phyloP scores from a whole-genome alignment of 1,140 invertebrate species.

The Ganaspis sp. region DNA sequence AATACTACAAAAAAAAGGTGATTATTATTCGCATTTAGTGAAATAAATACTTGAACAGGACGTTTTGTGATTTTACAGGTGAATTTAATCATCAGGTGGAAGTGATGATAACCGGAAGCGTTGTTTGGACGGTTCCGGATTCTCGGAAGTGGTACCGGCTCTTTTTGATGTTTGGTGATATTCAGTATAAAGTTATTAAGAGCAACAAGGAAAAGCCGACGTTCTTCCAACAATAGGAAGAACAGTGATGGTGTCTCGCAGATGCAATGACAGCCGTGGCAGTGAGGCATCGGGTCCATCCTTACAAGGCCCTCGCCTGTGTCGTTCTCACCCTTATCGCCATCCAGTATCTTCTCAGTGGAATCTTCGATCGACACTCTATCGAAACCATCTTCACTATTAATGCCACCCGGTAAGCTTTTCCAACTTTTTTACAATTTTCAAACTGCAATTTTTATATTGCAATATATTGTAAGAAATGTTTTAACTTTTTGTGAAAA shows the following conservation, averaged over 20 bases:
- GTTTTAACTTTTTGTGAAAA: too few relatives aligned
- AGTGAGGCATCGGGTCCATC: slow-evolving; percentile 74
- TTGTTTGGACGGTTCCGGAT: neutral
- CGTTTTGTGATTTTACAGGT: neutral
- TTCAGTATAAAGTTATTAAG: neutral
- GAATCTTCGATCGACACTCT: slow-evolving; percentile 70
- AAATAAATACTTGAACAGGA: too few relatives aligned
- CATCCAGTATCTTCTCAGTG: slow-evolving; percentile 75
- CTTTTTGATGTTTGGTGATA: neutral
- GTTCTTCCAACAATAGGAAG: slow-evolving; percentile 63
- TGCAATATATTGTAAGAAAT: too few relatives aligned
- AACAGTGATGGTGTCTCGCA: slow-evolving; percentile 73
- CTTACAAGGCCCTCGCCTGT: slow-evolving; percentile 72
- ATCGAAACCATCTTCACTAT: slow-evolving; percentile 75
- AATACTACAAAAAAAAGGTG: too few relatives aligned
- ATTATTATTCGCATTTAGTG: too few relatives aligned
- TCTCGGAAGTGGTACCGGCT: neutral
- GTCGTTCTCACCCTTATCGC: slow-evolving; percentile 71
- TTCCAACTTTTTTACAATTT: neutral
- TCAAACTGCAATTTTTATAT: neutral
- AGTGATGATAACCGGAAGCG: slow-evolving; percentile 3
- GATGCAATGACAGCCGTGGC: slow-evolving; percentile 72
- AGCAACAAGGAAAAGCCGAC: neutral
- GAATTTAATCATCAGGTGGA: neutral
- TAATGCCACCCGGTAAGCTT: slow-evolving; percentile 67